Percentiles rank a stretch among this genome's conserved stretches.
Evolutionary conservation across 2,797 vertebrate genomes (phyloP).

Genomic region (Cyprinodon diabolis): DNA sequence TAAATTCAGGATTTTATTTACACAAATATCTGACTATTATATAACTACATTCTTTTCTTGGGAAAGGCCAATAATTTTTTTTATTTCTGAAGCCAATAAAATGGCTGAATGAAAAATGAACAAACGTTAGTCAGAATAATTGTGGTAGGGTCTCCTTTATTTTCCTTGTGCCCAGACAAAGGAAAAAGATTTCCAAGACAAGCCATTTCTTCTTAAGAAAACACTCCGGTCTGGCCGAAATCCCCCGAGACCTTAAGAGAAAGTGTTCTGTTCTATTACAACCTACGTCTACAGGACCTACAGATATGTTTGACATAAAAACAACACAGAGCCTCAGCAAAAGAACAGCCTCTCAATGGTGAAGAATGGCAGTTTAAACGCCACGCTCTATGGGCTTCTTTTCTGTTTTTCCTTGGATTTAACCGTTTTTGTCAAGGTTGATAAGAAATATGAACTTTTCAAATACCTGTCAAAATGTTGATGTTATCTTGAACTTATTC

Average conservation of each 20-base stretch:
- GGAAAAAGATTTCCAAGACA: neutral
- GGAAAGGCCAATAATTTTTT: neutral
- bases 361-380: neutral
- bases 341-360: neutral
- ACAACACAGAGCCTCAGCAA: neutral
- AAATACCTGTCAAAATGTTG: neutral
- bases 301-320: neutral
- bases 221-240: neutral
- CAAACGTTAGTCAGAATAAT: neutral
- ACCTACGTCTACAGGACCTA: neutral
- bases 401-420: neutral
- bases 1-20: too few relatives aligned
- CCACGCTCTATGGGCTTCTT: neutral
- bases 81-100: neutral
- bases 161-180: neutral
- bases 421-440: neutral
- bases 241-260: neutral
- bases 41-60: neutral
- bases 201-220: neutral
- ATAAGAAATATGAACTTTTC: neutral
- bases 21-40: too few relatives aligned
- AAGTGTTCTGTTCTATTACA: neutral
- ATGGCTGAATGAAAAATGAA: neutral
- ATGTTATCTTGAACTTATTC: too few relatives aligned
- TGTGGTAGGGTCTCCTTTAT: neutral